Base-by-base conservation (phyloP, 2,113 vertebrate genomes). In the Equus quagga region DNA sequence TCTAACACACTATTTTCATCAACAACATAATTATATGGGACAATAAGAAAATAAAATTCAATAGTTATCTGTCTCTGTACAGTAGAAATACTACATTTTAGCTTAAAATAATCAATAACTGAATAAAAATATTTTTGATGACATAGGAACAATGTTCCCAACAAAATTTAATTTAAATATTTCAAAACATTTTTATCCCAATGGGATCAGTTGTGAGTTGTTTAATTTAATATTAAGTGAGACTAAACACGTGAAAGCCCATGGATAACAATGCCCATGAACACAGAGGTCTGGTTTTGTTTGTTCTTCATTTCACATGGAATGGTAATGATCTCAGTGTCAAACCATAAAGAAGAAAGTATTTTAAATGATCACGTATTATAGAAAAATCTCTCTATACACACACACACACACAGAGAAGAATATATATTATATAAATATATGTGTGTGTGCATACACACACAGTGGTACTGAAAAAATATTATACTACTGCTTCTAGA, bases 21-120 rank as follows among this genome's bases (percentile, higher is more conserved):
- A 26, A 26, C 51, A 92, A 41, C 46, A 89, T 41, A 72, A n/a
- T 60, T 92, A 91, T 67, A 80, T 10, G 4, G 5, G 1, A 84
- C 49, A 12, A 96, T 76, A 96, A 21, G 49, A 73, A 76, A 75
- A 11, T 0, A 62, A 21, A 93, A 56, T 95, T 1, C 0, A 90
- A 94, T 8, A 64, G 11, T 54, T 44, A 49, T 44, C 62, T 90
- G 5, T 60, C 6, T 49, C 18, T 82, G 10, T 69, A 10, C 0
- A 89, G 2, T 28, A 82, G 15, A 89, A 97, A 82, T 41, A 24
- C 26, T n/a, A 89, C 9, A 83, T 28, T 91, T 70, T n/a, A 91
- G 18, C 19, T 62, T 58, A 80, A 96, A 41, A 8, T 2, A 80
- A 84, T 64, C 11, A 78, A 44, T 49, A 72, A 26, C 18, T 73